Evolutionary conservation across 2,888 invertebrate genomes (phyloP).

Genomic region (Chloroclystis v-ata): DNA sequence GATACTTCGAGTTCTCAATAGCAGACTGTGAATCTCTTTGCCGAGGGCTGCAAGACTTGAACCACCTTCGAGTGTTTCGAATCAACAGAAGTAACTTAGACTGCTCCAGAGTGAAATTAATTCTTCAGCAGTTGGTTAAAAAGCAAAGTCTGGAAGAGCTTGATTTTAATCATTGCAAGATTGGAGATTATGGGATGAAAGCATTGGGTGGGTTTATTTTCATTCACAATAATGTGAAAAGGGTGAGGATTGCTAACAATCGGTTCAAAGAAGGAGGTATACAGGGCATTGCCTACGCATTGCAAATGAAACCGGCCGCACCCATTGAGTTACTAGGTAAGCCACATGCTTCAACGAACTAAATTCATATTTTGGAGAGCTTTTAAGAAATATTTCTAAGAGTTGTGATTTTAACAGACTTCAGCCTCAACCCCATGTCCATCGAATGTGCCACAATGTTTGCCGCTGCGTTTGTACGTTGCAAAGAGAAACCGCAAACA

Average conservation of each 20-base stretch:
- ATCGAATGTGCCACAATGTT: slow-evolving; percentile 78
- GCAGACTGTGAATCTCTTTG: slow-evolving; percentile 79
- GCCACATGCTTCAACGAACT: slow-evolving; percentile 1
- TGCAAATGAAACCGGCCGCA: slow-evolving; percentile 70
- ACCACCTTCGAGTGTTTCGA: slow-evolving; percentile 68
- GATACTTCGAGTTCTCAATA: slow-evolving; percentile 80
- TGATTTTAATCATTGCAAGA: slow-evolving; percentile 82
- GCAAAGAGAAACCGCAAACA: slow-evolving; percentile 73
- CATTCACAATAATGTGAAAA: slow-evolving; percentile 65
- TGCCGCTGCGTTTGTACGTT: slow-evolving; percentile 77
- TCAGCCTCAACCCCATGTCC: slow-evolving; percentile 80
- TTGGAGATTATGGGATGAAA: slow-evolving; percentile 80
- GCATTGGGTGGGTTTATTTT: slow-evolving; percentile 79
- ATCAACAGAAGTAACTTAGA: slow-evolving; percentile 80
- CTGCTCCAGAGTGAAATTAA: slow-evolving; percentile 76
- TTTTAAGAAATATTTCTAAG: too few species aligned
- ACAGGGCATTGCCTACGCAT: slow-evolving; percentile 73
- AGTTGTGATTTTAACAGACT: slow-evolving; percentile 46
- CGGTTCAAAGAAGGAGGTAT: slow-evolving; percentile 74
- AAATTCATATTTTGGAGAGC: too few species aligned
- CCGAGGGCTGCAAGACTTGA: slow-evolving; percentile 64
- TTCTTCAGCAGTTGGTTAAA: slow-evolving; percentile 74
- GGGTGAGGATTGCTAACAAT: slow-evolving; percentile 76
- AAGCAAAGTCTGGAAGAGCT: slow-evolving; percentile 76
- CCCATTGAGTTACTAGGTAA: slow-evolving; percentile 66